A percentile compares a stretch with the other conserved stretches of the same genome.
phyloP scores from a whole-genome alignment of 1,140 invertebrate species.

The Proctacanthus coquilletti region DNA sequence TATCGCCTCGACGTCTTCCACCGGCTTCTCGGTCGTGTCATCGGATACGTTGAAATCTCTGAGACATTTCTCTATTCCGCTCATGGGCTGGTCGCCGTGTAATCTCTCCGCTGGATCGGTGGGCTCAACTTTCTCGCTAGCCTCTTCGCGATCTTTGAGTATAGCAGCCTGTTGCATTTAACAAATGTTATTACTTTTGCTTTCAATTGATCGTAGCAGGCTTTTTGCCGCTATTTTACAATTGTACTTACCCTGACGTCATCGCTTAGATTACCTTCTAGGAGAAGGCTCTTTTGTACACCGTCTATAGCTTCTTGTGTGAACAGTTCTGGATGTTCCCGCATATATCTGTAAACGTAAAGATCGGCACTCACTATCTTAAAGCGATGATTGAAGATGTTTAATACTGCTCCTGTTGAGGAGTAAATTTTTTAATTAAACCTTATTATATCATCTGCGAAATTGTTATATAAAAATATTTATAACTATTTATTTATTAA shows the following conservation, averaged over 20 bases:
- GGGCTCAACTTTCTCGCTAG: background rate
- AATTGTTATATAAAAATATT: too few relatives aligned
- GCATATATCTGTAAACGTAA: constrained; percentile 51
- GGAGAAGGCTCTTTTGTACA: constrained; percentile 42
- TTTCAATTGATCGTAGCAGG: background rate
- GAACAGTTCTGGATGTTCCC: constrained; percentile 52
- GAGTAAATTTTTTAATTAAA: background rate
- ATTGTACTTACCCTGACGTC: constrained; percentile 33
- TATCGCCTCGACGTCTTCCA: too few relatives aligned
- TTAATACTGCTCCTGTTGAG: constrained; percentile 38
- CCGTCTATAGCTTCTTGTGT: constrained; percentile 40
- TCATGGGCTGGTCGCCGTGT: background rate
- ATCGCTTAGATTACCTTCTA: constrained; percentile 37
- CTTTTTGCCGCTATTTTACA: too few relatives aligned
- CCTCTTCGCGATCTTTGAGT: background rate
- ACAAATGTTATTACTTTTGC: background rate
- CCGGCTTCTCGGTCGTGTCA: too few relatives aligned
- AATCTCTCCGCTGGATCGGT: background rate
- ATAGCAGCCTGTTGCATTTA: background rate
- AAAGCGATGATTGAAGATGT: constrained; percentile 48
- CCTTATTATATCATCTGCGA: too few relatives aligned
- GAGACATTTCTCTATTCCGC: too few relatives aligned
- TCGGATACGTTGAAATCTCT: too few relatives aligned
- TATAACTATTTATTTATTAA: too few relatives aligned
- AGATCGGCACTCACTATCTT: constrained; percentile 49